Evolutionary conservation across 2,797 vertebrate genomes (phyloP).

Genomic region (Kryptolebias ocellatus): DNA sequence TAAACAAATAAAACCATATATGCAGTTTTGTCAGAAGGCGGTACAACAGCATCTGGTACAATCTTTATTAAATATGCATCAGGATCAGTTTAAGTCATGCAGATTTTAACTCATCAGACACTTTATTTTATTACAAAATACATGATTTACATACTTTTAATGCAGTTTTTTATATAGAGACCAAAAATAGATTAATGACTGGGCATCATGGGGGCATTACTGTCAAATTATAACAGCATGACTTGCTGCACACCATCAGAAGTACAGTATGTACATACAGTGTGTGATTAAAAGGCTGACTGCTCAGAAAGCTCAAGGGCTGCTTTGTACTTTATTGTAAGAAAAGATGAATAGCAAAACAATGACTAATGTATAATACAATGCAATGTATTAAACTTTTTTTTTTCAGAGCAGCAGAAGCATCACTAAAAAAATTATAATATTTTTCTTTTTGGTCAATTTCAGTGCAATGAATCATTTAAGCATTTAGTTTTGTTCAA

Average conservation of each 20-base stretch:
- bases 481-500: neutral
- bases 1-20: neutral
- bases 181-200: constrained; percentile 22
- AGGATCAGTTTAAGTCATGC: neutral
- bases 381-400: neutral
- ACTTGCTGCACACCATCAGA: constrained; percentile 22
- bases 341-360: constrained; percentile 9
- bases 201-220: neutral
- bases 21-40: neutral
- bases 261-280: constrained; percentile 10
- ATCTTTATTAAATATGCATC: constrained; percentile 7
- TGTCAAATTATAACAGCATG: constrained; percentile 27
- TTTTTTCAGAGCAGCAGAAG: neutral
- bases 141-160: neutral
- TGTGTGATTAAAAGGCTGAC: constrained; percentile 37
- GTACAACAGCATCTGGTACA: neutral
- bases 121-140: neutral
- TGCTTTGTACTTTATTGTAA: constrained; percentile 19
- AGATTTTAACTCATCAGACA: neutral
- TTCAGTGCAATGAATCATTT: neutral
- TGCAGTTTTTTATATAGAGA: constrained; percentile 11
- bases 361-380: constrained; percentile 1
- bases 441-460: too few species aligned
- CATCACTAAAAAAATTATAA: neutral
- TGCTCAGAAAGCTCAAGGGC: constrained; percentile 13